A percentile compares a stretch with the other conserved stretches of the same genome.
phyloP scores from a whole-genome alignment of 92 coral and sea anemone species.

The Galaxea fascicularis region DNA sequence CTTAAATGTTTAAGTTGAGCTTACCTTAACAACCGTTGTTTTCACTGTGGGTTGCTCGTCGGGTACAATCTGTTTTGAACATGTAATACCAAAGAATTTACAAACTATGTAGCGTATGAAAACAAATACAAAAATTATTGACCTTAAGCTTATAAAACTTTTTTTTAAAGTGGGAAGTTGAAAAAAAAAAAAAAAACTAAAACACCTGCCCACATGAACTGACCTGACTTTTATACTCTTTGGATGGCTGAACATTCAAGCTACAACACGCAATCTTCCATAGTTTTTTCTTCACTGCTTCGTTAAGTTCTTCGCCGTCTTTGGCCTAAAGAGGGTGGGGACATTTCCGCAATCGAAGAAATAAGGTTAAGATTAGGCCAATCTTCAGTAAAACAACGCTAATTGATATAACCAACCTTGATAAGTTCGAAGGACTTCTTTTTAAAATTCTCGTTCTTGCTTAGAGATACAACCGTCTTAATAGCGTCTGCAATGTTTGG shows the following conservation, averaged over 20 bases:
- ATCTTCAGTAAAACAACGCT: no score
- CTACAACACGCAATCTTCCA: constrained; percentile 54
- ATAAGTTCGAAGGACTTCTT: constrained; percentile 49
- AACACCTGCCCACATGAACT: no score
- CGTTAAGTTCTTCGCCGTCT: constrained; percentile 22
- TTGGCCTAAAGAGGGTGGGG: constrained; percentile 22
- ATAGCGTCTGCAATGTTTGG: constrained; percentile 79
- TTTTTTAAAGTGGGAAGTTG: no score
- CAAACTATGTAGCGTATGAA: neutral
- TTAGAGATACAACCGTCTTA: constrained; percentile 66
- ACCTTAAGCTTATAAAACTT: no score
- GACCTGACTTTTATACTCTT: constrained; percentile 13
- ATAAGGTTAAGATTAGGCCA: no score
- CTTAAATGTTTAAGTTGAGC: no score
- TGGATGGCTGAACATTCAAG: constrained; percentile 4
- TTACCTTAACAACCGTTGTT: neutral
- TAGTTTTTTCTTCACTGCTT: constrained; percentile 27
- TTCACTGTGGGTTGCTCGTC: neutral
- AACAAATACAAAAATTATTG: neutral
- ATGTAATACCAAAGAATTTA: neutral
- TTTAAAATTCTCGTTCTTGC: constrained; percentile 80
- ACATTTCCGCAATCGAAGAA: neutral
- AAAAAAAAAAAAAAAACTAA: no score
- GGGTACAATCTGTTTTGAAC: neutral
- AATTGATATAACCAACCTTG: constrained; percentile 41